Percentiles rank a stretch among this genome's conserved stretches.
Conservation (phyloP, 1,140 invertebrate species). For the Zaprionus ghesquierei region DNA sequence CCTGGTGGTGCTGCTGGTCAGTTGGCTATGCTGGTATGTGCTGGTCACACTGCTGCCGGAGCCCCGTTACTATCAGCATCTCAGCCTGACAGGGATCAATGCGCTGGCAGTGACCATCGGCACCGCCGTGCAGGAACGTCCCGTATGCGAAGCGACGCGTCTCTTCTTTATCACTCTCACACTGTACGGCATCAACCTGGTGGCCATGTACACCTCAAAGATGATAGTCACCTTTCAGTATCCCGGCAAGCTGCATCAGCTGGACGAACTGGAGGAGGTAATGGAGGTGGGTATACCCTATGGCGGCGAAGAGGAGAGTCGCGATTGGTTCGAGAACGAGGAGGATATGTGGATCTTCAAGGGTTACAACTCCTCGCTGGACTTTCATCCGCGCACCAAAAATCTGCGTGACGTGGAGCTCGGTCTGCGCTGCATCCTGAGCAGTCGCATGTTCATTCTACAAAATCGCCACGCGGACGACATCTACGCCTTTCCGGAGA, state of each 20-base stretch:
- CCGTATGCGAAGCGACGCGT: constrained; percentile 80
- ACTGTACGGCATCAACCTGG: constrained; percentile 83
- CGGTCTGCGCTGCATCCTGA: constrained; percentile 74
- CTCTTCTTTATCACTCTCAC: constrained; percentile 83
- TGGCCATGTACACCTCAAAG: constrained; percentile 84
- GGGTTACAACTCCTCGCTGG: constrained; percentile 77
- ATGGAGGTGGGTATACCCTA: constrained; percentile 82
- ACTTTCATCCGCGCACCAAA: constrained; percentile 78
- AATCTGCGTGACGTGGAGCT: constrained; percentile 80
- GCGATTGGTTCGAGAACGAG: constrained; percentile 83
- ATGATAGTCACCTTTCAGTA: constrained; percentile 84
- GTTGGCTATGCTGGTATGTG: constrained; percentile 82
- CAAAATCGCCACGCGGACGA: constrained; percentile 73
- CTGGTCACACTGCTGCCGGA: constrained; percentile 82
- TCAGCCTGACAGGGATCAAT: constrained; percentile 83
- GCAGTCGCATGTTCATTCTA: constrained; percentile 72
- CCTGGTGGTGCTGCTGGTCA: constrained; percentile 78
- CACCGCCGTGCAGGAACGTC: constrained; percentile 82
- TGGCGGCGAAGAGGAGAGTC: constrained; percentile 83
- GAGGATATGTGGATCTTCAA: constrained; percentile 83
- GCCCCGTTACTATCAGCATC: constrained; percentile 72
- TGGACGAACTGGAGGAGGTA: constrained; percentile 83
- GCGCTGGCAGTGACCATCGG: constrained; percentile 82
- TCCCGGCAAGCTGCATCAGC: constrained; percentile 83
- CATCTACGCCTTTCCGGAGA: constrained; percentile 74